Base-by-base conservation (phyloP, 2,113 vertebrate genomes). In the Paramisgurnus dabryanus region DNA sequence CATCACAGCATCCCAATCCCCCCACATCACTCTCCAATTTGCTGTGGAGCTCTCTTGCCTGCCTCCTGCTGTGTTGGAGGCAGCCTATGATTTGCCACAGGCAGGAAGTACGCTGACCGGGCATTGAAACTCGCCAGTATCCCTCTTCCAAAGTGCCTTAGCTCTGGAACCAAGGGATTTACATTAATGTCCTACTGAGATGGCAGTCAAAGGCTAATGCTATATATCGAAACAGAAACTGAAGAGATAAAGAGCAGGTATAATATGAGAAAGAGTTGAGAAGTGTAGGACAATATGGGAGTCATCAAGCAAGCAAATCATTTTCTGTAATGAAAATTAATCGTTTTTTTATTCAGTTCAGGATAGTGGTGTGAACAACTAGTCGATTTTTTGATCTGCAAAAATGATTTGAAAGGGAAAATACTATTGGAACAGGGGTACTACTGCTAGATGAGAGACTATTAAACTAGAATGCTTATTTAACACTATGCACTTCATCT, bases 21-120 rank as follows among this genome's bases (percentile, higher is more conserved):
- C 75, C n/a, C 18, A 4, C 49, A 7, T 17, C 7, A 18, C 61
- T 67, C 34, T 49, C 45, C 39, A 75, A 63, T 81, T 75, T 61
- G 65, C 43, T 47, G 53, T 81, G 72, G 71, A 13, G 64, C 72
- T 72, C 72, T 76, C 65, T 76, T 61, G 43, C 65, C 72, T 18
- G 57, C 66, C 80, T 76, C 76, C 75, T 70, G 75, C 75, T 80
- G 78, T 70, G 78, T 70, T 34, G 73, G 76, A 79, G 76, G 77
- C 55, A 67, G 76, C 66, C 63, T 75, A 67, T 82, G 70, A 84
- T 84, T 84, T 76, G 73, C 74, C 50, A 67, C 65, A 76, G 73
- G 68, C 67, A 60, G 61, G 47, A 64, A 63, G 60, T 64, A 61
- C 61, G 60, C 78, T 80, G 78, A 80, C 78, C 78, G 73, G 53